These are phyloP conservation scores for Chrysochloris asiatica DNA, from an alignment of 2,113 vertebrate genomes.

Conservation along the genomic window DNA sequence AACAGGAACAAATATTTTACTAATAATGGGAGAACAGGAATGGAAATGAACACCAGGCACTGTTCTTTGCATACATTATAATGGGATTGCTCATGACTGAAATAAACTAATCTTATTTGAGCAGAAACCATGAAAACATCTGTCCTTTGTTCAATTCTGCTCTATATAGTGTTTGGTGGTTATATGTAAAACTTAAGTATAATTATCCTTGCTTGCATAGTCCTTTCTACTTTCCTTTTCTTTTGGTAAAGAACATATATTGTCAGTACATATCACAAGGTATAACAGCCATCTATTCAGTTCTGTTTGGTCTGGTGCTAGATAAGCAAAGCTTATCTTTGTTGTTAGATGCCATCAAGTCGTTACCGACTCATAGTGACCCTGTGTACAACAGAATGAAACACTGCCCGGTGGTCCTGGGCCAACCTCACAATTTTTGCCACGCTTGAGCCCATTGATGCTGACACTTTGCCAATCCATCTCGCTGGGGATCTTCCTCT, in stretches of 20 bases:
- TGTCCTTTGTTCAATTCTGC: not conserved
- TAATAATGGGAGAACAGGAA: not conserved
- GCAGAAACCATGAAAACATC: not conserved
- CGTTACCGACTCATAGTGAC: too few species aligned
- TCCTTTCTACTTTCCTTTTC: constrained; percentile 10
- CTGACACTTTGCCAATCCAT: too few species aligned
- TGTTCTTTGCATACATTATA: constrained; percentile 12
- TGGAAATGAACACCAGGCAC: not conserved
- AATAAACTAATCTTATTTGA: constrained; percentile 12
- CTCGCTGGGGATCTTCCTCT: too few species aligned
- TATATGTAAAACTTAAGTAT: not conserved
- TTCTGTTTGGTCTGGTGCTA: not conserved
- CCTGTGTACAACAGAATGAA: too few species aligned
- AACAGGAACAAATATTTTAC: not conserved
- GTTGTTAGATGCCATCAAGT: too few species aligned
- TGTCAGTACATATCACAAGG: not conserved
- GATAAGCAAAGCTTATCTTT: too few species aligned
- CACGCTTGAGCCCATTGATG: too few species aligned
- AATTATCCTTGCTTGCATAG: not conserved
- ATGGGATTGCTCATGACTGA: not conserved
- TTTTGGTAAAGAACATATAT: not conserved
- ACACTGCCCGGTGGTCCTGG: too few species aligned
- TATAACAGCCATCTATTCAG: not conserved
- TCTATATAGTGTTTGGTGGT: not conserved
- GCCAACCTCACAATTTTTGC: too few species aligned